These are phyloP conservation scores for Charaxes varanes DNA, from an alignment of 1,140 invertebrate species.

Conservation along the genomic window DNA sequence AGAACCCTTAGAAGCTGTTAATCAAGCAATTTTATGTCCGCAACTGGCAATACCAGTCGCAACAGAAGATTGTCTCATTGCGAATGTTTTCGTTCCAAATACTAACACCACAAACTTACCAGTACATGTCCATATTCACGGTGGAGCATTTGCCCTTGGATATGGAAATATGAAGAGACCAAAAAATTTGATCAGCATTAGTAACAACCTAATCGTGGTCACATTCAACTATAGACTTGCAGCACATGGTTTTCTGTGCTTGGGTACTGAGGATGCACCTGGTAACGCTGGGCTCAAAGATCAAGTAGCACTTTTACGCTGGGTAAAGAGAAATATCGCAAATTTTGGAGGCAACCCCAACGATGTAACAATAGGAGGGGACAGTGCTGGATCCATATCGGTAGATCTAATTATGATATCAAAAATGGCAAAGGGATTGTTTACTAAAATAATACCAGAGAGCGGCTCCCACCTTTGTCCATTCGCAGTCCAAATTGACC, in stretches of 20 bases:
- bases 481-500: slow-evolving; percentile 33
- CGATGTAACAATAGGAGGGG: slow-evolving; percentile 37
- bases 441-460: slow-evolving; percentile 43
- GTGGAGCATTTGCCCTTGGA: slow-evolving; percentile 29
- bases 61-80: slow-evolving; percentile 35
- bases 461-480: slow-evolving; percentile 31
- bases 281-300: slow-evolving; percentile 46
- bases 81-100: slow-evolving; percentile 36
- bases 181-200: slow-evolving; percentile 23
- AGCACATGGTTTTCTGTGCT: slow-evolving; percentile 34
- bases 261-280: slow-evolving; percentile 32
- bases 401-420: slow-evolving; percentile 38
- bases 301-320: slow-evolving; percentile 34
- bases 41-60: slow-evolving; percentile 21
- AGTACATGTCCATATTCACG: slow-evolving; percentile 34
- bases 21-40: slow-evolving; percentile 33
- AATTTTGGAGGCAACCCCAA: slow-evolving; percentile 43
- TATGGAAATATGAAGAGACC: slow-evolving; percentile 15
- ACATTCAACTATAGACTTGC: slow-evolving; percentile 38
- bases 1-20: slow-evolving; percentile 32
- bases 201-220: slow-evolving; percentile 27
- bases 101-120: slow-evolving; percentile 30
- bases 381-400: slow-evolving; percentile 35
- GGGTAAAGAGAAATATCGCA: slow-evolving; percentile 39
- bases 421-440: slow-evolving; percentile 31